phyloP scores from a whole-genome alignment of 2,888 invertebrate genomes.

The Aphidoletes aphidimyza region DNA sequence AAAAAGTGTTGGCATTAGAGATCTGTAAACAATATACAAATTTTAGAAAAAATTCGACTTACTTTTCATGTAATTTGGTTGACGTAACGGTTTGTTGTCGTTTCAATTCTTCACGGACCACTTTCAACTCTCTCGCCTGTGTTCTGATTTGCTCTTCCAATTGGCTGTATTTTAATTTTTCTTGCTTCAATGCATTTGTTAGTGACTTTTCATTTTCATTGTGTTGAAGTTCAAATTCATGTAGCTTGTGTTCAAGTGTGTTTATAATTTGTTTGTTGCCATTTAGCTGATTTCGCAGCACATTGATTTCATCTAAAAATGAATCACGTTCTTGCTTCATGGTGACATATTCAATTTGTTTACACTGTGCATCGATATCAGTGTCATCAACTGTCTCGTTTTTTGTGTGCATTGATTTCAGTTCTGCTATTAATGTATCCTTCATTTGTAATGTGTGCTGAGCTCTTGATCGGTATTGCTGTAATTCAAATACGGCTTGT shows the following conservation, averaged over 20 bases:
- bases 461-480: slow-evolving; percentile 82
- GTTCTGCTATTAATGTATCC: slow-evolving; percentile 76
- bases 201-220: slow-evolving; percentile 54
- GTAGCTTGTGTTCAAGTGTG: slow-evolving; percentile 55
- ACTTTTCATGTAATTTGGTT: slow-evolving; percentile 62
- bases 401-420: slow-evolving; percentile 63
- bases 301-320: slow-evolving; percentile 60
- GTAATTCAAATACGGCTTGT: slow-evolving; percentile 70
- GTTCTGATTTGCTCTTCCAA: slow-evolving; percentile 64
- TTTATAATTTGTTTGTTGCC: slow-evolving; percentile 56
- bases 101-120: slow-evolving; percentile 65
- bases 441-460: slow-evolving; percentile 80
- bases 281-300: slow-evolving; percentile 60
- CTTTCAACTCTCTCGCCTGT: slow-evolving; percentile 64
- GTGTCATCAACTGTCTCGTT: not conserved
- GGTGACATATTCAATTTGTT: slow-evolving; percentile 70
- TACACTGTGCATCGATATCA: not conserved
- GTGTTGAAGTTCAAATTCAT: slow-evolving; percentile 40
- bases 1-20: not conserved
- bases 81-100: slow-evolving; percentile 62
- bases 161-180: slow-evolving; percentile 67
- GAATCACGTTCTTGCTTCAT: slow-evolving; percentile 65
- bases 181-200: slow-evolving; percentile 63
- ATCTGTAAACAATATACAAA: not conserved
- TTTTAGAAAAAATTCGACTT: not conserved